Base-by-base conservation (phyloP, 2,113 vertebrate genomes). In the Hippocampus barbouri region DNA sequence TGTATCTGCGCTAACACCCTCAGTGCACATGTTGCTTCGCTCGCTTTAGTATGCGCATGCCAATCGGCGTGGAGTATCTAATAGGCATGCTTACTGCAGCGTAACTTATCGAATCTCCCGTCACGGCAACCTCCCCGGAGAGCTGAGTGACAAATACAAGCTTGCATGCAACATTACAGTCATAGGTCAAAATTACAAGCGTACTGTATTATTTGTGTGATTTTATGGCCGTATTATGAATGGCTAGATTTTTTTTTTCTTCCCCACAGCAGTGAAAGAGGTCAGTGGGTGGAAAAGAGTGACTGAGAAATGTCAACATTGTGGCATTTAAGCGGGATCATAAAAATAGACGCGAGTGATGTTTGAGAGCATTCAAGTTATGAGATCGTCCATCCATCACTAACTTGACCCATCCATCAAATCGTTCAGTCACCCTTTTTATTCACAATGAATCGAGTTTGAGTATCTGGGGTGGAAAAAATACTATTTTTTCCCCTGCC, bases 61-160 rank as follows among this genome's bases (percentile, higher is more conserved):
- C 66, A 63, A 68, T 60, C 66, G 77, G 82, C 83, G 82, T 76
- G 71, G 71, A 60, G 78, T 80, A 78, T 83, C 77, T 84, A 86
- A 82, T 88, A 86, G 83, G 84, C 84, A 75, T 65, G 83, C 66
- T 86, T 82, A 82, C 72, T 78, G 82, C 72, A 79, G 84, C 73
- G 64, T 86, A 81, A 81, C 83, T 83, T 86, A 88, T 90, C 87
- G 81, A 83, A 81, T 80, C 73, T 80, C 79, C 85, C 82, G 81
- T 82, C 79, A 82, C 72, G 73, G 80, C 83, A 84, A 63, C 34
- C 72, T 77, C 78, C 81, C 75, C 71, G 54, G 75, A 83, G 84
- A 60, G 69, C 72, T 80, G 80, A 85, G 68, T 85, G 82, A 86
- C 77, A 85, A 75, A 74, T 69, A 66, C 61, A 7, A 41, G 40